Base-by-base conservation (phyloP, 2,113 vertebrate genomes). In the Platysternon megacephalum region DNA sequence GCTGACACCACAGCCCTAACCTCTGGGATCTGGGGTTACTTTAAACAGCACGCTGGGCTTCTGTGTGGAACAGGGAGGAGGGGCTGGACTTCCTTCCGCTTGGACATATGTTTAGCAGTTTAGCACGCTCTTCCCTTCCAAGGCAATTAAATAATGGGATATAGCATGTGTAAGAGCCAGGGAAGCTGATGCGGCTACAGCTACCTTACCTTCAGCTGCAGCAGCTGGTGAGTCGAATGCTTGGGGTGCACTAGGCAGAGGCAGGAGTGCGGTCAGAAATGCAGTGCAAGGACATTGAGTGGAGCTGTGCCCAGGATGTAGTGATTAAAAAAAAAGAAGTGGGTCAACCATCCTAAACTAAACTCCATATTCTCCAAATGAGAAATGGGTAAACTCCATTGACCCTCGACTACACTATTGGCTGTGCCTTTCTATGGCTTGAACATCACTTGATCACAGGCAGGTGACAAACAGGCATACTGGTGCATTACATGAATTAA, bases 71-170 rank as follows among this genome's bases (percentile, higher is more conserved):
- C 8, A 84, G 88, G 90, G 90, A 84, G 87, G 92, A 96, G 95
- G n/a, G 90, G 89, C 92, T 82, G 91, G 82, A 95, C 96, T 98
- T 98, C 97, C 98, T 98, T 94, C 93, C 94, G 90, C 39, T 22
- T 2, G 51, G 51, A 91, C 94, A 89, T 92, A 94, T 90, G 88
- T 97, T 89, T 79, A 82, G 92, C 86, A 90, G 85, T 74, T 87
- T 88, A 90, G 72, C 93, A 93, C 1, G 1, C 86, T 94, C 92
- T 98, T 98, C 97, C 97, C 97, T 95, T 95, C 93, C 94, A 91
- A 93, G 86, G 91, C 94, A 90, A 96, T 97, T 96, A 95, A 89
- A 88, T 28, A 81, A 93, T 51, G 83, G 87, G 92, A 9, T 10
- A 78, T 87, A 89, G 82, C 1, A 2, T 55, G 52, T 4, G 9